Conservation (phyloP, 1,140 invertebrate genomes). For the Rhagoletis pomonella region DNA sequence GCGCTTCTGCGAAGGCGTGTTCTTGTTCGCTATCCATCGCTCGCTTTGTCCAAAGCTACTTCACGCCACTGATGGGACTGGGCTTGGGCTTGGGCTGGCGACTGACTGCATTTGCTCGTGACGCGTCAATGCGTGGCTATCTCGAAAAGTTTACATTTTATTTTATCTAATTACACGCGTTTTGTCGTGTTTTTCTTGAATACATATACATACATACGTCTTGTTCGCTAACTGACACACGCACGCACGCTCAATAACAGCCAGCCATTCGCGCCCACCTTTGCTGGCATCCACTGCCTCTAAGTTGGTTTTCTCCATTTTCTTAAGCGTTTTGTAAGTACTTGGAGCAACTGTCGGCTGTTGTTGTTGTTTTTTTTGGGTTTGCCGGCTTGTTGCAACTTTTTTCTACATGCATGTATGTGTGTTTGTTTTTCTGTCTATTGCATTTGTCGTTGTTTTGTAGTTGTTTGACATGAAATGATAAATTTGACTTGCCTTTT, state of each 20-base stretch:
- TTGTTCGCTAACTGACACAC: neutral
- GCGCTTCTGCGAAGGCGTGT: constrained; percentile 28
- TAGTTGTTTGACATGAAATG: constrained; percentile 25
- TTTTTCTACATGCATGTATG: neutral
- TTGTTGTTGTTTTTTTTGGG: neutral
- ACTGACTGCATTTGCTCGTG: constrained; percentile 47
- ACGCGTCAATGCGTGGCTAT: constrained; percentile 56
- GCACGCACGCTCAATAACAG: neutral
- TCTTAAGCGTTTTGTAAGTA: constrained; percentile 42
- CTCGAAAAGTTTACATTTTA: constrained; percentile 62
- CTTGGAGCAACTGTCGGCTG: constrained; percentile 3
- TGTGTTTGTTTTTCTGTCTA: neutral
- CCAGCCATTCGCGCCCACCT: neutral
- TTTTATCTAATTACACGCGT: constrained; percentile 68
- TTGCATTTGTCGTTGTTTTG: neutral
- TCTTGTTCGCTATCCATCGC: constrained; percentile 39
- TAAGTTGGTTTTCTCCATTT: constrained; percentile 8
- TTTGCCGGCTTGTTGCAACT: neutral
- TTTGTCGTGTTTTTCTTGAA: constrained; percentile 60
- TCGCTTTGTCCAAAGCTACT: constrained; percentile 34
- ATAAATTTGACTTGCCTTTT: neutral
- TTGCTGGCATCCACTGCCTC: neutral
- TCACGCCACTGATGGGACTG: constrained; percentile 26
- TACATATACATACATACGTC: constrained; percentile 47
- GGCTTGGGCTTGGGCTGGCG: neutral